Base-by-base conservation (phyloP, 2,888 invertebrate genomes). In the Agapostemon virescens region DNA sequence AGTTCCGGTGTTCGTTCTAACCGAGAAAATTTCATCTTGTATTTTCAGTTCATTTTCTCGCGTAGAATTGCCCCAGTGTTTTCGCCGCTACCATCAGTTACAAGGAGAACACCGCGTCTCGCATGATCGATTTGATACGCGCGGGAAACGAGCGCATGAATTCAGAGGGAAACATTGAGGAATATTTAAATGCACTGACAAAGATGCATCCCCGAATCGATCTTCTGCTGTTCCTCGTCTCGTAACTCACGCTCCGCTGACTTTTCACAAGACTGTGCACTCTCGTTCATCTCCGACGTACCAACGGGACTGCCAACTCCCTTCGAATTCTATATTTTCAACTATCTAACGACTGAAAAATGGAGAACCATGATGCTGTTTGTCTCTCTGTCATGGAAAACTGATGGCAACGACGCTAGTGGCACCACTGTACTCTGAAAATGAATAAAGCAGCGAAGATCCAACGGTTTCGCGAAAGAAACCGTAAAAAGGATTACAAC, bases 191-290 rank as follows among this genome's bases (percentile, higher is more conserved):
- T 36, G 36, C 33, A 36, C 63, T 33, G 63, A 63, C 63, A 36
- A 63, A 36, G 63, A 63, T 13, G 63, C 63, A 36, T 68, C 68
- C 26, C 49, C 69, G 36, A 13, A 36, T 52, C 69, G 45, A 52
- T 68, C 38, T 36, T n/a, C n/a, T 15, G 33, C 36, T 23, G 52
- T 33, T 52, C 69, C 63, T 36, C 63, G 36, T 36, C 63, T 36
- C 36, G 36, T 63, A 63, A 63, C 63, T 63, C 63, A 63, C n/a
- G 63, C 33, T 11, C 13, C 20, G 36, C 63, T 63, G 63, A 63
- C 63, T 63, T 63, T 63, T 63, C 63, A 63, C 63, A 63, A 63
- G 63, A 36, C 63, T 36, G 63, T 63, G 63, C 36, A 36, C 63
- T 63, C 36, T 36, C 63, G 63, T 63, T n/a, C 63, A 63, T 61